Percentiles rank a stretch among this genome's conserved stretches.
These are phyloP conservation scores for Drosophila sordidula DNA, from an alignment of 2,888 invertebrate genomes.

Conservation along the genomic window DNA sequence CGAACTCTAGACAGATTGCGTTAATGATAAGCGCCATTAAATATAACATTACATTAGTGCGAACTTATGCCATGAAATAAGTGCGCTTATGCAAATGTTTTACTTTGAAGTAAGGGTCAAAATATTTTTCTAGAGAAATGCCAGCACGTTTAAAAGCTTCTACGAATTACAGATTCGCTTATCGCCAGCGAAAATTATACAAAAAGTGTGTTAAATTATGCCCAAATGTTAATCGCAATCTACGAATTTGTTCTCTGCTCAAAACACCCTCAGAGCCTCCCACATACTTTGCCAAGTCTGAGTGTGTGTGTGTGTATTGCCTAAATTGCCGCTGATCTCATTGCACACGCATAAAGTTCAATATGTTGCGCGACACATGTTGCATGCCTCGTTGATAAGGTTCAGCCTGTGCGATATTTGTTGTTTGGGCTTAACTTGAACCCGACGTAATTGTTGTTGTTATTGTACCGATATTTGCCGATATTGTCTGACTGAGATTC, in stretches of 20 bases:
- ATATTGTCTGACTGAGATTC: slow-evolving; percentile 20
- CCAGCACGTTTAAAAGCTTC: not conserved
- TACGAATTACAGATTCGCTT: not conserved
- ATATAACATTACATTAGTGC: slow-evolving; percentile 64
- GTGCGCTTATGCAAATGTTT: slow-evolving; percentile 39
- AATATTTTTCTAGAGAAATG: slow-evolving; percentile 5
- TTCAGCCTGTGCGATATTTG: not conserved
- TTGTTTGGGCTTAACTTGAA: not conserved
- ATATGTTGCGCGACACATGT: slow-evolving; percentile 55
- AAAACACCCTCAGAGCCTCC: not conserved
- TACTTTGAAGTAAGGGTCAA: not conserved
- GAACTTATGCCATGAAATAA: slow-evolving; percentile 52
- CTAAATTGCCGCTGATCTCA: slow-evolving; percentile 57
- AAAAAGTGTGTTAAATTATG: not conserved
- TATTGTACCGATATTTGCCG: slow-evolving; percentile 44
- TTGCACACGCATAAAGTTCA: slow-evolving; percentile 30
- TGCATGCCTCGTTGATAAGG: slow-evolving; percentile 35
- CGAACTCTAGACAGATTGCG: slow-evolving; percentile 22
- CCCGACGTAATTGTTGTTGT: slow-evolving; percentile 10
- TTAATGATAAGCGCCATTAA: slow-evolving; percentile 7
- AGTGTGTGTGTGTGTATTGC: slow-evolving; percentile 1
- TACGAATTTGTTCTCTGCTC: not conserved
- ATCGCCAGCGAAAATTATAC: not conserved
- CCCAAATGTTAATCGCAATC: not conserved
- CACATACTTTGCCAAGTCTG: slow-evolving; percentile 36